Base-by-base conservation (phyloP, 2,113 vertebrate genomes). In the Menura novaehollandiae region DNA sequence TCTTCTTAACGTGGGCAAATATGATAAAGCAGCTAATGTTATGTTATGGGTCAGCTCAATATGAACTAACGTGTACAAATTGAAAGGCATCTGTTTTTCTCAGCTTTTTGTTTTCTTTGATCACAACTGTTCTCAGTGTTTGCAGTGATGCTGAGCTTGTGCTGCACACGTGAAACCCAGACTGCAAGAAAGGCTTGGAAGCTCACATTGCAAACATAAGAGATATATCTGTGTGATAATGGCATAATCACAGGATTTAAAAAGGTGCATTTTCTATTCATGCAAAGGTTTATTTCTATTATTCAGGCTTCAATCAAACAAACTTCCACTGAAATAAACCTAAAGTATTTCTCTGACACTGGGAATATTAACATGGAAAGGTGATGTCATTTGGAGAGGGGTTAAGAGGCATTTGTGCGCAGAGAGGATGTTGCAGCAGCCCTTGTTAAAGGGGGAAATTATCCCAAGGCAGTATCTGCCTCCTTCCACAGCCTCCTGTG, bases 121-220 rank as follows among this genome's bases (percentile, higher is more conserved):
- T 77, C 35, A 32, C 63, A 59, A 11, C 64, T 26, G 24, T 37
- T 85, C 30, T 47, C 46, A 3, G 62, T 12, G 46, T 17, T 77
- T 16, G 28, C 26, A 35, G n/a, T 1, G 8, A 28, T 37, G 47
- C 62, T 30, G 41, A 51, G 28, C 41, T 82, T 16, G 30, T 15
- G 63, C 9, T 21, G 56, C 55, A 37, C 47, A 6, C 1, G 0
- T 13, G 47, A 33, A 41, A n/a, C 46, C 63, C 79, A 49, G 75
- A 11, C 35, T 52, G 52, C 47, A 60, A 18, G 63, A 46, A 81
- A 88, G n/a, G 21, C 15, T 71, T 37, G 58, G 19, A 56, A 35
- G 16, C 32, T 88, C 58, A 62, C 13, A 0, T 0, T 73, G 39
- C 43, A 78, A 84, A 72, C 0, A 0, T 24, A 11, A 55, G 33